A percentile compares a stretch with the other conserved stretches of the same genome.
Evolutionary conservation across 2,113 vertebrate genomes (phyloP).

Genomic region (Poecilia latipinna): DNA sequence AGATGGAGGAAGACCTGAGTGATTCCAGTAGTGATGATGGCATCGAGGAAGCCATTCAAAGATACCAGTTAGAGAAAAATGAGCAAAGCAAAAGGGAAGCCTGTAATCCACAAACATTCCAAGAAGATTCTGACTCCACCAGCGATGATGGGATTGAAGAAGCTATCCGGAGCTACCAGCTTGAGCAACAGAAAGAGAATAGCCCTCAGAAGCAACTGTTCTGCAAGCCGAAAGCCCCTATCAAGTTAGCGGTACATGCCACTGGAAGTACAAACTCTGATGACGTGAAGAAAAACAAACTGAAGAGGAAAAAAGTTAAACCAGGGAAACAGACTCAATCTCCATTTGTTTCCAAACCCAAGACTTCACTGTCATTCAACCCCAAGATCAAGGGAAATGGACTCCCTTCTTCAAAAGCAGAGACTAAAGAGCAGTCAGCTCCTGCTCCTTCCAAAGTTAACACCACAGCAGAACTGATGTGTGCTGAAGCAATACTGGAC

Average conservation of each 20-base stretch:
- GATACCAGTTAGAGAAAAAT: slow-evolving; percentile 87
- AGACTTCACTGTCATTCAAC: slow-evolving; percentile 17
- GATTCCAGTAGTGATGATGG: slow-evolving; percentile 88
- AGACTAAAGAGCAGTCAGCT: slow-evolving; percentile 45
- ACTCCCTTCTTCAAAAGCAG: slow-evolving; percentile 44
- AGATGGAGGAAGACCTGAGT: slow-evolving; percentile 61
- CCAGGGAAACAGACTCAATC: slow-evolving; percentile 28
- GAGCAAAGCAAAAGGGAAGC: slow-evolving; percentile 56
- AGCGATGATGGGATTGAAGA: slow-evolving; percentile 94
- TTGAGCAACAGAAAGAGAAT: slow-evolving; percentile 83
- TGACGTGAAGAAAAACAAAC: slow-evolving; percentile 70
- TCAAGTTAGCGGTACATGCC: slow-evolving; percentile 36
- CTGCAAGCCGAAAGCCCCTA: slow-evolving; percentile 49
- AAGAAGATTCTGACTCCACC: slow-evolving; percentile 84
- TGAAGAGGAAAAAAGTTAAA: slow-evolving; percentile 76
- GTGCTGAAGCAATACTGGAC: slow-evolving; percentile 95
- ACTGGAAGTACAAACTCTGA: slow-evolving; percentile 45
- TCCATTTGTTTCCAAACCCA: slow-evolving; percentile 19
- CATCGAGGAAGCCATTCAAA: slow-evolving; percentile 94
- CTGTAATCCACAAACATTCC: slow-evolving; percentile 5
- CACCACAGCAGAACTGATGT: slow-evolving; percentile 92
- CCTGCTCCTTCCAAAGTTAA: slow-evolving; percentile 79
- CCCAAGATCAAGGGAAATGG: slow-evolving; percentile 61
- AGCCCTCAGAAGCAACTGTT: slow-evolving; percentile 51
- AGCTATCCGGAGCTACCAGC: slow-evolving; percentile 92